These are phyloP conservation scores for Psophia crepitans DNA, from an alignment of 2,113 vertebrate species.

Conservation along the genomic window DNA sequence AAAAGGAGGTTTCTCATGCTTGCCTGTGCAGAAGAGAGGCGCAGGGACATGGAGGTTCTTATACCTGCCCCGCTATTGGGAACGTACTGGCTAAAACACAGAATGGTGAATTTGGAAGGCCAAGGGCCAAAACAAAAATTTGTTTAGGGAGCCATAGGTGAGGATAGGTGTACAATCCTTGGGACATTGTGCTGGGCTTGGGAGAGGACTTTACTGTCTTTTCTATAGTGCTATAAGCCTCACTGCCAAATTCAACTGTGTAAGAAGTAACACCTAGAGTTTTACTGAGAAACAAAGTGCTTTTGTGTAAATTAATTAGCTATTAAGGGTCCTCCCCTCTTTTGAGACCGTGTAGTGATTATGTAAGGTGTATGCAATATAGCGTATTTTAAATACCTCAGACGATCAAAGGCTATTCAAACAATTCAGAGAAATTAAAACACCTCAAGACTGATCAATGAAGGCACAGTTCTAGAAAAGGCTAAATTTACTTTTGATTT, in stretches of 20 bases:
- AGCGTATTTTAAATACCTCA: background rate
- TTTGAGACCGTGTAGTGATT: background rate
- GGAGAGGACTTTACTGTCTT: background rate
- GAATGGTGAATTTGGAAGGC: background rate
- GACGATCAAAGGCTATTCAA: background rate
- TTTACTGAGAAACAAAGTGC: background rate
- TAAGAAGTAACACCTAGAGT: background rate
- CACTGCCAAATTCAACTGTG: background rate
- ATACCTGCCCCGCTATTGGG: background rate
- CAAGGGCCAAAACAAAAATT: background rate
- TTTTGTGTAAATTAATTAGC: background rate
- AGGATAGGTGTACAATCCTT: background rate
- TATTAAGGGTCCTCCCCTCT: background rate
- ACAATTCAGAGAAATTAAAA: background rate
- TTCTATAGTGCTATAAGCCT: background rate
- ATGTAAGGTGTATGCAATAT: background rate
- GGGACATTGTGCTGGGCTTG: background rate
- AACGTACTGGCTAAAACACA: background rate
- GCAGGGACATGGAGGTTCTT: background rate
- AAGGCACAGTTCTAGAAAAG: background rate
- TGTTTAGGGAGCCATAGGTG: background rate
- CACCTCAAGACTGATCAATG: background rate
- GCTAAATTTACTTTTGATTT: background rate
- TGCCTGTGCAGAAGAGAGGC: background rate
- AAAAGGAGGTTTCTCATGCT: background rate